A percentile compares a stretch with the other conserved stretches of the same genome.
Conservation (phyloP, 1,140 invertebrate species). For the Drosophila nebulosa region DNA sequence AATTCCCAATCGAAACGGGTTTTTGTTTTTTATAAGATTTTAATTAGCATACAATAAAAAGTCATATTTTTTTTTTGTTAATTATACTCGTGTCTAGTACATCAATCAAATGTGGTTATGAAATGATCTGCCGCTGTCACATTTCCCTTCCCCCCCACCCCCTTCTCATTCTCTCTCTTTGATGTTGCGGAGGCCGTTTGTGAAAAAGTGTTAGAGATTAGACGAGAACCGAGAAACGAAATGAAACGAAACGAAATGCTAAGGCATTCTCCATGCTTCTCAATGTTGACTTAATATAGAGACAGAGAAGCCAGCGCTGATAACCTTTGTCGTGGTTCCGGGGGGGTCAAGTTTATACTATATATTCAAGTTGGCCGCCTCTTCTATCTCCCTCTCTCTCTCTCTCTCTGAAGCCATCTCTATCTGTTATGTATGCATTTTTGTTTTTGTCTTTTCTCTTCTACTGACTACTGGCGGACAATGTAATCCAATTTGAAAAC, state of each 20-base stretch:
- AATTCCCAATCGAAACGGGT: neutral
- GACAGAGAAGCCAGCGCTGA: neutral
- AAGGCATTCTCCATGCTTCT: neutral
- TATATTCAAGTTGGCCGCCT: neutral
- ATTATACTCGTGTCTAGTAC: neutral
- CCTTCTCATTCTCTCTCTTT: neutral
- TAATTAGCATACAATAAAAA: neutral
- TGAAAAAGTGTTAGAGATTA: neutral
- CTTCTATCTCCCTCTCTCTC: neutral
- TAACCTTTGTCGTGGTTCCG: neutral
- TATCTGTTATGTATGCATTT: neutral
- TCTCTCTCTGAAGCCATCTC: neutral
- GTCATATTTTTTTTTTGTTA: neutral
- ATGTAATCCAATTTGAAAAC: conserved; percentile 9
- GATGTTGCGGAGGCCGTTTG: neutral
- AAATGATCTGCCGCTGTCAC: neutral
- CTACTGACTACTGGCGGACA: neutral
- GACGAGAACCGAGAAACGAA: neutral
- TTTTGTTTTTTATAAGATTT: neutral
- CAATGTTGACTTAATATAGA: neutral
- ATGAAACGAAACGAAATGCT: neutral
- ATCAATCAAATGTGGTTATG: neutral
- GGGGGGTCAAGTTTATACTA: neutral
- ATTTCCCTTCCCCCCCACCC: neutral
- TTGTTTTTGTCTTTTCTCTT: neutral